A percentile compares a stretch with the other conserved stretches of the same genome.
These are phyloP conservation scores for Melanotaenia nigrans DNA, from an alignment of 2,797 vertebrate species.

Conservation along the genomic window DNA sequence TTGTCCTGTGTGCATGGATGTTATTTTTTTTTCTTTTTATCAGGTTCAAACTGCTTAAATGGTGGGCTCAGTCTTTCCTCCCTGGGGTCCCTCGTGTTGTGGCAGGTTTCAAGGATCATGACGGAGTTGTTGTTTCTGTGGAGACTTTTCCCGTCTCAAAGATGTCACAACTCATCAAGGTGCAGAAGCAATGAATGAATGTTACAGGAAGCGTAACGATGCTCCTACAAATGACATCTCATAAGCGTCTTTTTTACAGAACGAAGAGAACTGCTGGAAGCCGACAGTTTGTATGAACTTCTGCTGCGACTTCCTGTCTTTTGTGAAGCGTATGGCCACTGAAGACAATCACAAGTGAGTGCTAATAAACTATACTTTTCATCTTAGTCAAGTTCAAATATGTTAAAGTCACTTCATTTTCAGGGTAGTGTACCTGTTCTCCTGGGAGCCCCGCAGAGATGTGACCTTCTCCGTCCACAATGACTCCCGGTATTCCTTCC, in stretches of 20 bases:
- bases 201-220: not conserved
- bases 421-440: constrained; percentile 90
- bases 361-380: not conserved
- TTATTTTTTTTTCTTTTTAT: not conserved
- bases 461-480: constrained; percentile 87
- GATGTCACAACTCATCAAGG: constrained; percentile 91
- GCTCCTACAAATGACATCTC: not conserved
- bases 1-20: not conserved
- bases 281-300: constrained; percentile 96
- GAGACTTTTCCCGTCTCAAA: constrained; percentile 88
- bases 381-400: not conserved
- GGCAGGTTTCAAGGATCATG: constrained; percentile 89
- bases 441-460: constrained; percentile 85
- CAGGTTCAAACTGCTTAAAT: constrained; percentile 87
- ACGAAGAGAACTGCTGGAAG: constrained; percentile 90
- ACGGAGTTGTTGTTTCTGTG: constrained; percentile 84
- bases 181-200: not conserved
- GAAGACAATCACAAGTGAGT: constrained; percentile 86
- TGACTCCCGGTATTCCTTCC: constrained; percentile 82
- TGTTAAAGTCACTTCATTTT: constrained; percentile 5
- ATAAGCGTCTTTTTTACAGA: constrained; percentile 66
- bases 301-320: constrained; percentile 88
- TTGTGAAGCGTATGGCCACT: constrained; percentile 82
- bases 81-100: constrained; percentile 89
- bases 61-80: constrained; percentile 89